Evolutionary conservation across 2,888 invertebrate genomes (phyloP), one percentile per base, ranked within the genome.

Genomic region (Microctonus hyperodae): DNA sequence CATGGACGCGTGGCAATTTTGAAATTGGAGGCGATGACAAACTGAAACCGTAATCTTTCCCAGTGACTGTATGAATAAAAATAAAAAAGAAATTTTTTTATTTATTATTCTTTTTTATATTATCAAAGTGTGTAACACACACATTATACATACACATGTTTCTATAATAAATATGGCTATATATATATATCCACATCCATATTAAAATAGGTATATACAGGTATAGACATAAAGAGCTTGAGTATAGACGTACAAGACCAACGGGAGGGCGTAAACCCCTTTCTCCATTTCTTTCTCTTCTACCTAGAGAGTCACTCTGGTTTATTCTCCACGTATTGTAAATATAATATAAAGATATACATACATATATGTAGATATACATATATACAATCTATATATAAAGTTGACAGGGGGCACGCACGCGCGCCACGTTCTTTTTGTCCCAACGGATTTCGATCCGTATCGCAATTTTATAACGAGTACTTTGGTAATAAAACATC

Each of bases 1-100:
- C 6, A 65, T 64, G 16, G 70, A 65, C 70, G 70, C 72, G 73
- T 73, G 72, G 65, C 69, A 73, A 57, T 68, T 72, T 67, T 78
- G 78, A 79, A 80, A 79, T 76, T 73, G 73, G 76, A 79, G 69
- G 74, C 75, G 75, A 77, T 74, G 78, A 79, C 79, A 78, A 76
- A 78, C 73, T 79, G 75, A 76, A 77, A 80, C 73, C 70, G 70
- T 74, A 77, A 79, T 80, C 79, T 66, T 64, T 67, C 62, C 68
- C 67, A 44, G 71, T 69, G 69, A 59, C 64, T 48, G 59, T 57
- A 37, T 5, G 59, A 53, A 65, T 58, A 61, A 67, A 60, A 50
- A 64, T 65, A 37, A 67, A 28, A 28, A 5, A 28, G 7, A 28
- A 28, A 28, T 28, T 35, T 35, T 37, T 44, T 37, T 37, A 37